Conservation (phyloP, 2,888 invertebrate genomes). For the Pyralis farinalis region DNA sequence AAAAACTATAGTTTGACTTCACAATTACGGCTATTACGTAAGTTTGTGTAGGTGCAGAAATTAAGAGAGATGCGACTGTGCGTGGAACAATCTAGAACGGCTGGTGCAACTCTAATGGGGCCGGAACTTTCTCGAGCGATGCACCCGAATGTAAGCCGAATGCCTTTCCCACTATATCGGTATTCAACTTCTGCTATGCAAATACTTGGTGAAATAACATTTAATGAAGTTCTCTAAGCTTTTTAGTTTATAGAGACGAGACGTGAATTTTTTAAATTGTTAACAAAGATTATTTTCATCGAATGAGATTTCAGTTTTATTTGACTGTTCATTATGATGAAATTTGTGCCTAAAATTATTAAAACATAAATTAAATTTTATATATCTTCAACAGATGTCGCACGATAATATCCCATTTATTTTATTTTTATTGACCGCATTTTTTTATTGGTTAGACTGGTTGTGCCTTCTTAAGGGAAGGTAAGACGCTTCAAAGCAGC, state of each 20-base stretch:
- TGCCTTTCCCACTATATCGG: not conserved
- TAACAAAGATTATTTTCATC: no score
- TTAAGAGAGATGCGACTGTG: constrained; percentile 9
- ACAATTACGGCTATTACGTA: constrained; percentile 14
- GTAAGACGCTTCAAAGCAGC: no score
- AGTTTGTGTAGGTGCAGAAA: constrained; percentile 8
- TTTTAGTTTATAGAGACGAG: not conserved
- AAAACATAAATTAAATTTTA: no score
- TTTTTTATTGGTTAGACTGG: no score
- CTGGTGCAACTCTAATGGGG: constrained; percentile 11
- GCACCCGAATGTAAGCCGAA: not conserved
- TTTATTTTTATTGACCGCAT: no score
- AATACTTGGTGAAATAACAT: not conserved
- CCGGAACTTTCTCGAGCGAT: constrained; percentile 4
- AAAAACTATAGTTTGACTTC: constrained; percentile 10
- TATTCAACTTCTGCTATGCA: not conserved
- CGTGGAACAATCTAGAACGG: constrained; percentile 12
- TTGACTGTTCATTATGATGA: no score
- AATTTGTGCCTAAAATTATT: no score
- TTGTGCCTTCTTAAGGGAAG: no score
- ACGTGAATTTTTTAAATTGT: no score
- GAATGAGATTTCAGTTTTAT: no score
- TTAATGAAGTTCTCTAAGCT: not conserved
- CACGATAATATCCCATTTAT: no score
- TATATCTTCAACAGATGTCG: no score